phyloP scores from a whole-genome alignment of 92 coral and sea anemone species.

The Actinostola sp. region DNA sequence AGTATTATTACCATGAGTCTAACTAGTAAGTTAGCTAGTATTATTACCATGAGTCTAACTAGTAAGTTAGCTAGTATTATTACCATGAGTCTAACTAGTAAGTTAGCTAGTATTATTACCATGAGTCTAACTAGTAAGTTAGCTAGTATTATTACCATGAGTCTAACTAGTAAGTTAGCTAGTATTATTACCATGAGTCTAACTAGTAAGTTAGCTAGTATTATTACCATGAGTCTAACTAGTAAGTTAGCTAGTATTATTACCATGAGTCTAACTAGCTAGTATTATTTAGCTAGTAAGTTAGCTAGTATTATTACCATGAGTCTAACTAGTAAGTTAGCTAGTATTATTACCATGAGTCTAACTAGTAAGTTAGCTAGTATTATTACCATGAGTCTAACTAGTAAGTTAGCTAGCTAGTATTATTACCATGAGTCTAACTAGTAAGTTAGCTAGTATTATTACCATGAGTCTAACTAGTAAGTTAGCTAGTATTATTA shows the following conservation, averaged over 20 bases:
- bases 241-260: too few relatives aligned
- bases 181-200: conserved; percentile 73
- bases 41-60: conserved; percentile 48
- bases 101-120: too few relatives aligned
- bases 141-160: conserved; percentile 35
- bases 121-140: conserved; percentile 35
- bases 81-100: conserved; percentile 58
- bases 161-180: too few relatives aligned
- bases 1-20: conserved; percentile 60
- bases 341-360: conserved; percentile 39
- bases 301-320: conserved; percentile 60
- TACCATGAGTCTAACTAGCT: conserved; percentile 54
- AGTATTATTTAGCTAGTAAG: too few relatives aligned
- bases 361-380: too few relatives aligned
- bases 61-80: conserved; percentile 22
- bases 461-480: conserved; percentile 54
- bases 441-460: too few relatives aligned
- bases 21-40: conserved; percentile 18
- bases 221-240: conserved; percentile 48
- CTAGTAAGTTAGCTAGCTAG: too few relatives aligned
- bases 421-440: conserved; percentile 40
- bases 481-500: conserved; percentile 21
- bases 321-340: conserved; percentile 26
- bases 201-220: conserved; percentile 18
- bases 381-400: conserved; percentile 64